These are phyloP conservation scores for Chelonoidis abingdonii DNA, from an alignment of 2,113 vertebrate genomes.

Conservation along the genomic window DNA sequence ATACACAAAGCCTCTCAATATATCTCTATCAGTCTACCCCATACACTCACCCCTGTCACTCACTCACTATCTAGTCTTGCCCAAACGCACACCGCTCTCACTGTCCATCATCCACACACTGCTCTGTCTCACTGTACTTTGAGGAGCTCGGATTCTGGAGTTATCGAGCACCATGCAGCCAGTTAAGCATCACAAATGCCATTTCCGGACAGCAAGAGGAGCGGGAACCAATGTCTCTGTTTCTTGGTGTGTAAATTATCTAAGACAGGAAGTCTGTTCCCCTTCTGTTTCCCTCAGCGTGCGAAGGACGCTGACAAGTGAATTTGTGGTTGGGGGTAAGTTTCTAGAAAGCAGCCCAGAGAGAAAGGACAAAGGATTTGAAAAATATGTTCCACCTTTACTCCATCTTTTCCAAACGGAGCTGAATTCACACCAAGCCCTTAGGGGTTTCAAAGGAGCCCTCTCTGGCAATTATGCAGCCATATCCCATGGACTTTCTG, in stretches of 20 bases:
- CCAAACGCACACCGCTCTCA: not conserved
- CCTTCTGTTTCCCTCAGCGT: not conserved
- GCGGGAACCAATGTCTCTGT: not conserved
- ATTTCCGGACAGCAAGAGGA: not conserved
- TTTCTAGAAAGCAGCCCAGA: not conserved
- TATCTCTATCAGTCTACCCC: too few species aligned
- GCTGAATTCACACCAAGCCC: not conserved
- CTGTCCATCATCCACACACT: not conserved
- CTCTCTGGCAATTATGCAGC: not conserved
- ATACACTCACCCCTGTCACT: not conserved
- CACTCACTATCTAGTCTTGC: not conserved
- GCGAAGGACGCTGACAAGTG: not conserved
- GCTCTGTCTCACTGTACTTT: not conserved
- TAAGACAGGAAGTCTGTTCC: not conserved
- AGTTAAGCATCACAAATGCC: not conserved
- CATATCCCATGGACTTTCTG: not conserved
- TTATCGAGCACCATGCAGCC: not conserved
- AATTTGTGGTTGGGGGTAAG: not conserved
- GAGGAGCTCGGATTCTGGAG: not conserved
- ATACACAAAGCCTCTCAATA: not conserved
- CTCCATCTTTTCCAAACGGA: not conserved
- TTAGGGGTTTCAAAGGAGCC: not conserved
- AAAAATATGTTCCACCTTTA: not conserved
- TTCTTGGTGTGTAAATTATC: not conserved
- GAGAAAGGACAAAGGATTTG: not conserved